A percentile compares a stretch with the other conserved stretches of the same genome.
Evolutionary conservation across 2,888 invertebrate genomes (phyloP).

Genomic region (Cryptocephalus moraei): DNA sequence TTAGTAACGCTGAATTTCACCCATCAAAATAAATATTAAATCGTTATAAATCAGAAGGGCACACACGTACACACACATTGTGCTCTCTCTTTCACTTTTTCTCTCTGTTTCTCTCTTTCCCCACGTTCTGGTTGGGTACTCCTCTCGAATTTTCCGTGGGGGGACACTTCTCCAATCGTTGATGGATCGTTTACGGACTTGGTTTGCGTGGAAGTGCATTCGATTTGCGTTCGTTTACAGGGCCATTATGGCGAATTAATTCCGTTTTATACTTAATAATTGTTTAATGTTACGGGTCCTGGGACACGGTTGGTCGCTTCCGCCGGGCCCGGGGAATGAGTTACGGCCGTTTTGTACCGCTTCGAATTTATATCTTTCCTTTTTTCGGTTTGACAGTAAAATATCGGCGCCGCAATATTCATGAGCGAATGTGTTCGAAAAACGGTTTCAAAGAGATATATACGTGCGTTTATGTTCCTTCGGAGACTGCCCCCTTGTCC

Average conservation of each 20-base stretch:
- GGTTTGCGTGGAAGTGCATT: not conserved
- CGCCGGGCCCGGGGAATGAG: constrained; percentile 7
- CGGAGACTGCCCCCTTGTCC: no score
- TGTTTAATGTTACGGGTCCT: constrained; percentile 20
- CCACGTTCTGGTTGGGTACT: constrained; percentile 23
- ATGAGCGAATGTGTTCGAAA: not conserved
- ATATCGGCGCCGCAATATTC: not conserved
- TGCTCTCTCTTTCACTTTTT: not conserved
- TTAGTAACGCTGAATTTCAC: constrained; percentile 42
- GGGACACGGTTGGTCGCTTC: constrained; percentile 18
- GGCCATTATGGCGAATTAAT: constrained; percentile 22
- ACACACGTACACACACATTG: constrained; percentile 12
- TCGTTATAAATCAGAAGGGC: constrained; percentile 39
- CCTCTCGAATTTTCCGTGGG: constrained; percentile 9
- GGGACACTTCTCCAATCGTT: constrained; percentile 6
- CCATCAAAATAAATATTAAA: constrained; percentile 44
- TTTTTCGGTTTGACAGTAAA: constrained; percentile 2
- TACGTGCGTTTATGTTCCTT: no score
- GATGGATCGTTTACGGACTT: not conserved
- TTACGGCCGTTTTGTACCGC: constrained; percentile 3
- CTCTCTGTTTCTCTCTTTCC: not conserved
- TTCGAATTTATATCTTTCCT: constrained; percentile 7
- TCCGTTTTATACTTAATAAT: constrained; percentile 22
- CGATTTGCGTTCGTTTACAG: constrained; percentile 7
- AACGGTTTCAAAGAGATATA: no score